These are phyloP conservation scores for Pachyramphus minor DNA, from an alignment of 2,113 vertebrate genomes.

Conservation along the genomic window DNA sequence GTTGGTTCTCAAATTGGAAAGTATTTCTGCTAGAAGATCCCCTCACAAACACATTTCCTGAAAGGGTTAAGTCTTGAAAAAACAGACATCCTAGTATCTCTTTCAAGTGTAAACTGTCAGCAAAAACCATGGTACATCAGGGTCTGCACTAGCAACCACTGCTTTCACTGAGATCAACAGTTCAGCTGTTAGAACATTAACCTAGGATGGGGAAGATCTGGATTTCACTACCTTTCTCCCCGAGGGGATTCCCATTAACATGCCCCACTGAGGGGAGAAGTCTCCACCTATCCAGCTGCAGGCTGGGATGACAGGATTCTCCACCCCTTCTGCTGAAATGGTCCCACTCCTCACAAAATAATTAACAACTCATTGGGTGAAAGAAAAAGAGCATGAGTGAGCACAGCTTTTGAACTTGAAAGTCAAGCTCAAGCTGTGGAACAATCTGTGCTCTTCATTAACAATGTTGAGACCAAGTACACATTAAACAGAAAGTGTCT, in stretches of 20 bases:
- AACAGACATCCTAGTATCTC: neutral
- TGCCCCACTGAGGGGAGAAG: neutral
- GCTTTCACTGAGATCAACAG: neutral
- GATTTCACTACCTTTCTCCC: neutral
- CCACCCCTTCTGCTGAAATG: neutral
- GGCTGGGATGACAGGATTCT: neutral
- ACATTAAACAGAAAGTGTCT: neutral
- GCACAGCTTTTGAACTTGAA: neutral
- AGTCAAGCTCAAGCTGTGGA: neutral
- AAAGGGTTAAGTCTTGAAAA: neutral
- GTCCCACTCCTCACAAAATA: neutral
- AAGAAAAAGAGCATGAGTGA: neutral
- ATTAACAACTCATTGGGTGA: neutral
- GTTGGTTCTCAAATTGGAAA: neutral
- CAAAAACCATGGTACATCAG: neutral
- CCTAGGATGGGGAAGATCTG: neutral
- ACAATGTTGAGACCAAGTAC: neutral
- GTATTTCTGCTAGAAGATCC: neutral
- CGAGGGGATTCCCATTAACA: neutral
- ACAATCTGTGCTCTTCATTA: neutral
- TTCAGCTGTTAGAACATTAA: neutral
- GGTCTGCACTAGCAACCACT: neutral
- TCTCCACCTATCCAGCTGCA: neutral
- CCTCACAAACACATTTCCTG: neutral
- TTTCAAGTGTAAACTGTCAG: neutral